Evolutionary conservation across 2,113 vertebrate genomes (phyloP).

Genomic region (Choloepus hoffmanni): DNA sequence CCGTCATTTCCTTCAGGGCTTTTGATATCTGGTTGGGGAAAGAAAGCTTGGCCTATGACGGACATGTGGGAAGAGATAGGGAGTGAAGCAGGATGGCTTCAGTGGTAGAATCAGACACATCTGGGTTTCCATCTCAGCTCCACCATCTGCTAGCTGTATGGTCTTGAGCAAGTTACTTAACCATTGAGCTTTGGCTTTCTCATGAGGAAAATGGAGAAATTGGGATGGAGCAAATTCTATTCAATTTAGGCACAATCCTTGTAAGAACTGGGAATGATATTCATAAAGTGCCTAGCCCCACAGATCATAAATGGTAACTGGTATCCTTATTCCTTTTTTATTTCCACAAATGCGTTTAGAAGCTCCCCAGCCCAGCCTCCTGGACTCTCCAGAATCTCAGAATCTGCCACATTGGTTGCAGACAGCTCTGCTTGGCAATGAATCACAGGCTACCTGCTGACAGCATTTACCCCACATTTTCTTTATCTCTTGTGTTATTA

Average conservation of each 20-base stretch:
- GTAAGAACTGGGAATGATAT: neutral
- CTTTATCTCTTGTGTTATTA: neutral
- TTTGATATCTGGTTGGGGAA: neutral
- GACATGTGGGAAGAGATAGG: neutral
- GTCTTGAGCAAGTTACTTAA: neutral
- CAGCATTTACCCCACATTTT: neutral
- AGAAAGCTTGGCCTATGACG: neutral
- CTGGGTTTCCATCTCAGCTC: neutral
- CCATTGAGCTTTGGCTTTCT: slow-evolving; percentile 36
- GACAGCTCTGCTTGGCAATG: neutral
- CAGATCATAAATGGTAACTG: neutral
- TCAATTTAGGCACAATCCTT: neutral
- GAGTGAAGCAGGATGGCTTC: too few relatives aligned
- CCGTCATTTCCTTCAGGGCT: neutral
- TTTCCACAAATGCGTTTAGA: neutral
- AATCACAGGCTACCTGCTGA: neutral
- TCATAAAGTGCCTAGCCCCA: neutral
- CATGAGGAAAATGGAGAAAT: neutral
- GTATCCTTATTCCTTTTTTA: neutral
- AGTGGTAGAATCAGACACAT: neutral
- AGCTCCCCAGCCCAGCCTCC: neutral
- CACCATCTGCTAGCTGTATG: neutral
- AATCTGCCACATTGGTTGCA: neutral
- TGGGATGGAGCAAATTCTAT: neutral
- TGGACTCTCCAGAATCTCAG: neutral